phyloP scores from a whole-genome alignment of 2,888 invertebrate species.

The Eupithecia inturbata region DNA sequence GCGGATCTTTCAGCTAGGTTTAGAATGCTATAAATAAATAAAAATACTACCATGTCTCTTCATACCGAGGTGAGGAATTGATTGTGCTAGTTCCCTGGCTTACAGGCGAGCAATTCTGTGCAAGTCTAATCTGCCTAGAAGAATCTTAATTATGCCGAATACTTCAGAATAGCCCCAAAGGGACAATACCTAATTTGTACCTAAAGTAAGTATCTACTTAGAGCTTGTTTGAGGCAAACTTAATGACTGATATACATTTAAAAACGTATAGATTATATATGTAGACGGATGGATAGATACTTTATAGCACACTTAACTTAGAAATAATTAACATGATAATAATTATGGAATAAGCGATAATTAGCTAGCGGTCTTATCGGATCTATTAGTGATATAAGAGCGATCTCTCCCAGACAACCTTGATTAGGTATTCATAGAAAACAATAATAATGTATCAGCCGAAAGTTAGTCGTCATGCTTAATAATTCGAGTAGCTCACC shows the following conservation, averaged over 20 bases:
- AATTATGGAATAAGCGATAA: too few species aligned
- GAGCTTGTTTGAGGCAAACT: neutral
- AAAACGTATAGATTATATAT: too few species aligned
- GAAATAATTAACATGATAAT: too few species aligned
- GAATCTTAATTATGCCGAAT: too few species aligned
- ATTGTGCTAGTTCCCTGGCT: neutral
- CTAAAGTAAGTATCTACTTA: too few species aligned
- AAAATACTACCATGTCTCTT: neutral
- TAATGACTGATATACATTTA: constrained; percentile 1
- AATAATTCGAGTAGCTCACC: constrained; percentile 4
- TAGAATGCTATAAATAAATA: neutral
- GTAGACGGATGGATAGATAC: too few species aligned
- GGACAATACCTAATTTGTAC: too few species aligned
- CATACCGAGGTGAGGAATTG: neutral
- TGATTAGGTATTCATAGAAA: neutral
- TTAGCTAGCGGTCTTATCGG: too few species aligned
- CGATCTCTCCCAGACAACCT: too few species aligned
- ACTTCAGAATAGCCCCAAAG: too few species aligned
- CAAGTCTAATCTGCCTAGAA: neutral
- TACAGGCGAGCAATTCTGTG: neutral
- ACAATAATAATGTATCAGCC: neutral
- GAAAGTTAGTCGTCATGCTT: constrained; percentile 11
- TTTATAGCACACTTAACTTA: too few species aligned
- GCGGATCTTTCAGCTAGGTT: neutral
- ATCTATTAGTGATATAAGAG: too few species aligned